Conservation (phyloP, 2,113 vertebrate species). For the Ictidomys tridecemlineatus region DNA sequence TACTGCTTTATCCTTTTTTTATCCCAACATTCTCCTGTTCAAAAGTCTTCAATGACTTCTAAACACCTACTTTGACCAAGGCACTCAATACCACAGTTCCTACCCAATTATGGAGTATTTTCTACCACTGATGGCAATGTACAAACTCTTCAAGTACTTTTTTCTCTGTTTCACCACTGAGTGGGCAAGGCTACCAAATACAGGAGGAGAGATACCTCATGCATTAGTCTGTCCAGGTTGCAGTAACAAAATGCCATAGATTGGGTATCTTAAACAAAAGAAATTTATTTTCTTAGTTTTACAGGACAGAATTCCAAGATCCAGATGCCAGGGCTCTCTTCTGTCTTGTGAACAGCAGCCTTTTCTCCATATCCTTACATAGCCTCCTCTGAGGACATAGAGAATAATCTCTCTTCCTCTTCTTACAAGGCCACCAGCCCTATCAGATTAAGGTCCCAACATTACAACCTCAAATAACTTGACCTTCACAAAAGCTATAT, state of each 20-base stretch:
- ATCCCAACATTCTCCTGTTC: slow-evolving; percentile 7
- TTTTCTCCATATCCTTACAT: background rate
- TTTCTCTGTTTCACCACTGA: background rate
- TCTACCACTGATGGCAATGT: background rate
- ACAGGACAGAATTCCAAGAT: background rate
- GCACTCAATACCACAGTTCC: background rate
- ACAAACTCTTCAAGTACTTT: background rate
- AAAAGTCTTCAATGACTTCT: slow-evolving; percentile 38
- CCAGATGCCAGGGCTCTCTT: background rate
- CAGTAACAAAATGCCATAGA: slow-evolving; percentile 3
- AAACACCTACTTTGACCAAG: background rate
- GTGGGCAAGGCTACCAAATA: slow-evolving; percentile 22
- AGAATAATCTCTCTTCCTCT: background rate
- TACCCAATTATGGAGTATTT: background rate
- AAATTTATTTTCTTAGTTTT: background rate
- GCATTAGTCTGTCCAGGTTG: background rate
- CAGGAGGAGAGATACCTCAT: background rate
- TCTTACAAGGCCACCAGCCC: background rate
- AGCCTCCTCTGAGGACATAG: background rate
- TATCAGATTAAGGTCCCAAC: background rate
- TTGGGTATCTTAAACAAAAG: background rate
- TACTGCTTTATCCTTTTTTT: background rate
- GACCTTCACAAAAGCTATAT: background rate
- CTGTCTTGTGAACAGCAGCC: background rate
- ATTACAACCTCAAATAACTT: slow-evolving; percentile 1